Evolutionary conservation across 2,888 invertebrate genomes (phyloP).

Genomic region (Brenthis daphne): DNA sequence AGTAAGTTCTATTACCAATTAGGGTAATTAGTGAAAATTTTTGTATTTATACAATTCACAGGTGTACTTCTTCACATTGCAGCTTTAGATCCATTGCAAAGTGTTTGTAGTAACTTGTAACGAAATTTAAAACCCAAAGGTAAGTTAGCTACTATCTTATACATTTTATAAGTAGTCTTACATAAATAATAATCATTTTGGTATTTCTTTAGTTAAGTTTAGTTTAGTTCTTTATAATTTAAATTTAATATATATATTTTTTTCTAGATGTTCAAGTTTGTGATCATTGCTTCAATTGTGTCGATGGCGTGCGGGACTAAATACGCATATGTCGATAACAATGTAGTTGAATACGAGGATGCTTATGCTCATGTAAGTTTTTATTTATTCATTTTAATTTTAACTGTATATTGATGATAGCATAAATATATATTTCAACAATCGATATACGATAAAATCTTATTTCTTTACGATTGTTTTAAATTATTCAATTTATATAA

Average conservation of each 20-base stretch:
- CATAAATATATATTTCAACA: neutral
- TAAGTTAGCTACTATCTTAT: neutral
- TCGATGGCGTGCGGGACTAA: slow-evolving; percentile 37
- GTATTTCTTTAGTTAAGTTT: too few species aligned
- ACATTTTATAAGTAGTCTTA: neutral
- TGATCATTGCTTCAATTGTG: slow-evolving; percentile 37
- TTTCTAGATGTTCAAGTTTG: slow-evolving; percentile 43
- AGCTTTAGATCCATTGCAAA: neutral
- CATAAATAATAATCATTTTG: too few species aligned
- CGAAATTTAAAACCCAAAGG: slow-evolving; percentile 3
- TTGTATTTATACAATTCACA: slow-evolving; percentile 25
- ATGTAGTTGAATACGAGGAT: slow-evolving; percentile 47
- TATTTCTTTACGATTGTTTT: neutral
- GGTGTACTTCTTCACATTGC: neutral
- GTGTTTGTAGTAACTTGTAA: neutral
- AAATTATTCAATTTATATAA: neutral
- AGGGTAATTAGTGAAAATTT: slow-evolving; percentile 9
- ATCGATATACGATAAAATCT: neutral
- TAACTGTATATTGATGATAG: too few species aligned
- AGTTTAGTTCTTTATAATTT: neutral
- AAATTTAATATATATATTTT: neutral
- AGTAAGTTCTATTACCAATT: slow-evolving; percentile 26
- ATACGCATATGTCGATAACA: slow-evolving; percentile 45
- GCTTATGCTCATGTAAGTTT: slow-evolving; percentile 45
- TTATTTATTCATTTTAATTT: neutral